Conservation (phyloP, 2,797 vertebrate genomes). For the Hyperoplus lanceolatus region DNA sequence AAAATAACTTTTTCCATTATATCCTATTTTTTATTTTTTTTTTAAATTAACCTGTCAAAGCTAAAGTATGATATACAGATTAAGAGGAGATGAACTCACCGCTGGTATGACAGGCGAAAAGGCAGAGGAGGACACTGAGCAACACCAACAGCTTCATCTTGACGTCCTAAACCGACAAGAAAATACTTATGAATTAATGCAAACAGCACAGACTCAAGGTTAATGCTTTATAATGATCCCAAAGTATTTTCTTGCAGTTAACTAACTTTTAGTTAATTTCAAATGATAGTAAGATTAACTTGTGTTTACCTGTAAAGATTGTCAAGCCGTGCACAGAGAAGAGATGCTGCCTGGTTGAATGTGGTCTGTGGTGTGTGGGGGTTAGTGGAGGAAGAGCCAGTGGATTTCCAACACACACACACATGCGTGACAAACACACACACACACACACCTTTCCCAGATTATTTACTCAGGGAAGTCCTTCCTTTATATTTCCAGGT, state of each 20-base stretch:
- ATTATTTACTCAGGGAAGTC: slow-evolving; percentile 7
- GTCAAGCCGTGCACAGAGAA: slow-evolving; percentile 37
- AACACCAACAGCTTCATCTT: slow-evolving; percentile 81
- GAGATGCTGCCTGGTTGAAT: slow-evolving; percentile 51
- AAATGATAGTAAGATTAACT: not conserved
- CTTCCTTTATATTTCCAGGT: slow-evolving; percentile 16
- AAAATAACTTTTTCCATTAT: too few relatives aligned
- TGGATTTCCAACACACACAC: slow-evolving; percentile 30
- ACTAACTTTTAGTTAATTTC: not conserved
- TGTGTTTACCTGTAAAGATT: slow-evolving; percentile 65
- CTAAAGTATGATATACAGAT: not conserved
- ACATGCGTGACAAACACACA: slow-evolving; percentile 9
- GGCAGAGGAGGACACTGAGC: slow-evolving; percentile 70
- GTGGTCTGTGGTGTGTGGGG: slow-evolving; percentile 53
- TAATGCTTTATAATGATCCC: not conserved
- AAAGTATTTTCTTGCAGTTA: not conserved
- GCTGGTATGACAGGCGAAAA: slow-evolving; percentile 62
- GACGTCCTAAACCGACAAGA: slow-evolving; percentile 22
- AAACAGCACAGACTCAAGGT: not conserved
- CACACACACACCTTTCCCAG: slow-evolving; percentile 5
- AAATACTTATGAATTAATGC: not conserved
- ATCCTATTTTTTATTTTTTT: too few relatives aligned
- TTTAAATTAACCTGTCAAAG: not conserved
- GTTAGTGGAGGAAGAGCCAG: slow-evolving; percentile 33
- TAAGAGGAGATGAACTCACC: slow-evolving; percentile 72